These are phyloP conservation scores for Macquaria ambigua DNA, from an alignment of 2,113 vertebrate genomes.

Conservation along the genomic window DNA sequence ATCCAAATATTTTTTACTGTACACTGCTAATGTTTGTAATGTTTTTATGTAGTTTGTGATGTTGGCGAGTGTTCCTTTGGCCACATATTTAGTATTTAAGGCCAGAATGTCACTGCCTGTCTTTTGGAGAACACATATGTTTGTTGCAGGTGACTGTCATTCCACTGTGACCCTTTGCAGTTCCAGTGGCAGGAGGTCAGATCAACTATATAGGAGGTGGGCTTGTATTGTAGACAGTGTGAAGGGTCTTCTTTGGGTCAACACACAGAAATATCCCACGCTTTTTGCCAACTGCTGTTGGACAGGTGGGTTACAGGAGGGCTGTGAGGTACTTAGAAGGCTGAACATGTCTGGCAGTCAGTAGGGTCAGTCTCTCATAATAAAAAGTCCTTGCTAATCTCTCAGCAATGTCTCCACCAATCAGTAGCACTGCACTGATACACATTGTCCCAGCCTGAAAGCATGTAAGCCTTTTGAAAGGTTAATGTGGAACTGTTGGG, in stretches of 20 bases:
- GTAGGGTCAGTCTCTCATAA: slow-evolving; percentile 42
- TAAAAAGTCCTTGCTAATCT: slow-evolving; percentile 34
- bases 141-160: background rate
- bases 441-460: background rate
- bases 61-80: background rate
- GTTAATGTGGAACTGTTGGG: background rate
- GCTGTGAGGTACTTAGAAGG: slow-evolving; percentile 41
- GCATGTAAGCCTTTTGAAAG: slow-evolving; percentile 4
- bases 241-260: slow-evolving; percentile 45
- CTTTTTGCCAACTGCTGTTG: slow-evolving; percentile 37
- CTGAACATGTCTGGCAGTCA: slow-evolving; percentile 47
- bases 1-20: background rate
- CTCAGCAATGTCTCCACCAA: slow-evolving; percentile 18
- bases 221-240: slow-evolving; percentile 53
- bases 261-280: slow-evolving; percentile 39
- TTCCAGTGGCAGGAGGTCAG: slow-evolving; percentile 24
- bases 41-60: background rate
- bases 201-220: slow-evolving; percentile 27
- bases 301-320: slow-evolving; percentile 16
- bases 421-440: background rate
- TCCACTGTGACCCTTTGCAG: background rate
- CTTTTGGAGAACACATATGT: background rate
- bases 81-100: background rate
- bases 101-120: background rate
- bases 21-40: background rate